These are phyloP conservation scores for Rhea americana DNA, from an alignment of 2,113 vertebrate species.

Conservation along the genomic window DNA sequence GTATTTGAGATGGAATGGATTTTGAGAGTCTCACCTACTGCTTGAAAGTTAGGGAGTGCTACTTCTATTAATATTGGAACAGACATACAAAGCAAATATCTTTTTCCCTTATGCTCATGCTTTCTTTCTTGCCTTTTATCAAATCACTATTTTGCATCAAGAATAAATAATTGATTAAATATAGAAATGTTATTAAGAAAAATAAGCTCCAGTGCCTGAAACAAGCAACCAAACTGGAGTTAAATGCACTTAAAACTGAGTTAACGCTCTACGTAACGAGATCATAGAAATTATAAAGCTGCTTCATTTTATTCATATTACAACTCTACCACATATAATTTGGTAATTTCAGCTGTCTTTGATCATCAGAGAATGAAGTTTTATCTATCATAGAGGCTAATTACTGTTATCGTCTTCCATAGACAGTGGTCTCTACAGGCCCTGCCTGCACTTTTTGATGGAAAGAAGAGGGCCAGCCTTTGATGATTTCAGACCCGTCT, in stretches of 20 bases:
- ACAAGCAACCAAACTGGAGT: background rate
- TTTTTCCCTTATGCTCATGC: background rate
- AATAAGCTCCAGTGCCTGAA: background rate
- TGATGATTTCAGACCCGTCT: slow-evolving; percentile 62
- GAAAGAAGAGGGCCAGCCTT: slow-evolving; percentile 56
- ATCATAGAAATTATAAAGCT: slow-evolving; percentile 37
- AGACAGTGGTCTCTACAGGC: slow-evolving; percentile 47
- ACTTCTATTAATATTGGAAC: background rate
- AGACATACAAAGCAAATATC: background rate
- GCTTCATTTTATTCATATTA: slow-evolving; percentile 53
- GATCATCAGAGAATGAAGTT: slow-evolving; percentile 67
- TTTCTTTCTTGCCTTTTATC: background rate
- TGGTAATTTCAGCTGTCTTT: slow-evolving; percentile 66
- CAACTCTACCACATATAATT: slow-evolving; percentile 48
- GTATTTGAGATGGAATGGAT: background rate
- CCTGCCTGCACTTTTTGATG: slow-evolving; percentile 37
- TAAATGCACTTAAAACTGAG: slow-evolving; percentile 40
- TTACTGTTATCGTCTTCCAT: slow-evolving; percentile 43
- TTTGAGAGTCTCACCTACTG: background rate
- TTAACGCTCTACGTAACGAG: slow-evolving; percentile 1
- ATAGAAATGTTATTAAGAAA: background rate
- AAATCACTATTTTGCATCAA: background rate
- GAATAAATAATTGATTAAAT: background rate
- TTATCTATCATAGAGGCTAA: slow-evolving; percentile 65
- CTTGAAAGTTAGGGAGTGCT: background rate